Conservation (phyloP, 2,797 vertebrate genomes). For the Spondyliosoma cantharus region DNA sequence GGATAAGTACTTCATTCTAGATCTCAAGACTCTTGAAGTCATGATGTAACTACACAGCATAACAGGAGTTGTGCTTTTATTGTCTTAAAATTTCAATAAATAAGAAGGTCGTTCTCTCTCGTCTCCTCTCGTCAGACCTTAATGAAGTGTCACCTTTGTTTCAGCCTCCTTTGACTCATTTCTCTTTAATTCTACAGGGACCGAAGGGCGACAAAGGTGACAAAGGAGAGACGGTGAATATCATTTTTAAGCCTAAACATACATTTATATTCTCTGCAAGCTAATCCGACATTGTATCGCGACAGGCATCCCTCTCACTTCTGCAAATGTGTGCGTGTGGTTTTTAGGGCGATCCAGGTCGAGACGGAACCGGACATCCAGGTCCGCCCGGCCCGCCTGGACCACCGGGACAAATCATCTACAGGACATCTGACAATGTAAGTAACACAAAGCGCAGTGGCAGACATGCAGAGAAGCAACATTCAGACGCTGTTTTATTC, state of each 20-base stretch:
- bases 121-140: not conserved
- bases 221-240: conserved; percentile 81
- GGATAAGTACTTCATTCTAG: not conserved
- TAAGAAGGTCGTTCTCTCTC: not conserved
- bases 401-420: conserved; percentile 88
- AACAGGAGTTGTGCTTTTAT: not conserved
- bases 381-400: conserved; percentile 92
- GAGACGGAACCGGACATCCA: conserved; percentile 86
- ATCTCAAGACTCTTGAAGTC: not conserved
- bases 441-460: conserved; percentile 20
- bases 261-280: not conserved
- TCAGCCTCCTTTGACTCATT: conserved; percentile 1
- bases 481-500: not conserved
- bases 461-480: not conserved
- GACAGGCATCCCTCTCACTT: not conserved
- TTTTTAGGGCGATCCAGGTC: conserved; percentile 89
- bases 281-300: not conserved
- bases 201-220: conserved; percentile 78
- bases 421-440: conserved; percentile 77
- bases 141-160: not conserved
- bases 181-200: conserved; percentile 73
- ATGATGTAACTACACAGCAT: not conserved
- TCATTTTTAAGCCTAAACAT: not conserved
- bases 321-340: conserved; percentile 1
- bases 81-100: not conserved